phyloP scores from a whole-genome alignment of 2,888 invertebrate species.

The Nomada fabriciana region DNA sequence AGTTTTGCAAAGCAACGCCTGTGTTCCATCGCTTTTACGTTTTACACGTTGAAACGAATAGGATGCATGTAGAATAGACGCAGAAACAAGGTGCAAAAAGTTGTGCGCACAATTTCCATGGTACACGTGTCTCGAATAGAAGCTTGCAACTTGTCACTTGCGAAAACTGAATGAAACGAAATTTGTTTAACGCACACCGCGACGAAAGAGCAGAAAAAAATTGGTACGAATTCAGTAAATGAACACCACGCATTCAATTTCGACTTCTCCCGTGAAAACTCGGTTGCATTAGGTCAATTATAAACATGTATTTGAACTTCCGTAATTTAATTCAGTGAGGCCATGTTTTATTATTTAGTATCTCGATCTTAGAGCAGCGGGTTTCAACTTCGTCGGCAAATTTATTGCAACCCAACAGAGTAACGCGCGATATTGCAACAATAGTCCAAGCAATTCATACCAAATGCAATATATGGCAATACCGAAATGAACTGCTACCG shows the following conservation, averaged over 20 bases:
- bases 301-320: too few relatives aligned
- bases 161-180: not conserved
- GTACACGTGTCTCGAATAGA: slow-evolving; percentile 14
- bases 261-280: too few relatives aligned
- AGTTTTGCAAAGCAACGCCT: slow-evolving; percentile 20
- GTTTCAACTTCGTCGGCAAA: not conserved
- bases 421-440: not conserved
- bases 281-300: too few relatives aligned
- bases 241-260: too few relatives aligned
- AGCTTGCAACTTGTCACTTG: slow-evolving; percentile 10
- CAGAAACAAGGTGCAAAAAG: slow-evolving; percentile 17
- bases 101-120: slow-evolving; percentile 18
- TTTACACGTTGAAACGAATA: slow-evolving; percentile 7
- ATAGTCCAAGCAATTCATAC: not conserved
- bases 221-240: too few relatives aligned
- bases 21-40: not conserved
- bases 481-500: not conserved
- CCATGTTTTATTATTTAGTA: too few relatives aligned
- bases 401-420: not conserved
- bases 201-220: not conserved
- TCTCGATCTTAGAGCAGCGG: too few relatives aligned
- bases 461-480: not conserved
- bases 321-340: too few relatives aligned
- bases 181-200: not conserved
- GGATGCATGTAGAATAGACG: not conserved